Evolutionary conservation across 2,888 invertebrate genomes (phyloP), one percentile per base, ranked within the genome.

Genomic region (Leptogaster cylindrica): DNA sequence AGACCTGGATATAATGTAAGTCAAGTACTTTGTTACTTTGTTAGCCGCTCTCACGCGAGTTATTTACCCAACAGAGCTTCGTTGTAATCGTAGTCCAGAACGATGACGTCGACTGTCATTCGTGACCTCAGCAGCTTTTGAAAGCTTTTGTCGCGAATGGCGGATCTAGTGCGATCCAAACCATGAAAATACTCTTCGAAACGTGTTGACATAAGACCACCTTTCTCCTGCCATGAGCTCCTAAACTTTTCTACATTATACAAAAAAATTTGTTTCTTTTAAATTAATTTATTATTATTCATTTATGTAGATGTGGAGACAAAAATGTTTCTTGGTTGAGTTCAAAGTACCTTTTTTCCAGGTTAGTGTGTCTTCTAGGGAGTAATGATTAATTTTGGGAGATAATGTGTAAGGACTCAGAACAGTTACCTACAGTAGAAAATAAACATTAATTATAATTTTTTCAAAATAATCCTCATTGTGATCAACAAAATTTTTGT

Each of bases 21-120:
- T 27, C 36, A 12, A 7, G 23, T 14, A 28, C 1, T 23, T n/a
- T 28, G 2, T 14, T 25, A 14, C 31, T 3, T 50, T 16, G 27
- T 3, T 31, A 31, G 31, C 16, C 31, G 18, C 20, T 52, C 23
- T 3, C 14, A 14, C 3, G 50, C 25, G 31, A 27, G 14, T n/a
- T 58, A n/a, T 25, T 64, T 12, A 70, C 70, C 70, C 20, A 70
- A 27, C 6, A 70, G 14, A 28, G 70, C 68, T 31, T 70, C 70
- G 46, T 70, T 70, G 20, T 68, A 70, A 50, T 70, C 70, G 33
- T 68, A 70, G 14, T 70, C 70, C 6, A 70, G 58, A 50, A 70
- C 61, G 1, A 70, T 68, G n/a, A 68, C 31, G 41, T 70, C 66
- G 2, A 68, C 41, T 10, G 46, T 31, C 2, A 50, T 16, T 7